These are phyloP conservation scores for Amaurobius ferox DNA, from an alignment of 2,888 invertebrate species.

Conservation along the genomic window DNA sequence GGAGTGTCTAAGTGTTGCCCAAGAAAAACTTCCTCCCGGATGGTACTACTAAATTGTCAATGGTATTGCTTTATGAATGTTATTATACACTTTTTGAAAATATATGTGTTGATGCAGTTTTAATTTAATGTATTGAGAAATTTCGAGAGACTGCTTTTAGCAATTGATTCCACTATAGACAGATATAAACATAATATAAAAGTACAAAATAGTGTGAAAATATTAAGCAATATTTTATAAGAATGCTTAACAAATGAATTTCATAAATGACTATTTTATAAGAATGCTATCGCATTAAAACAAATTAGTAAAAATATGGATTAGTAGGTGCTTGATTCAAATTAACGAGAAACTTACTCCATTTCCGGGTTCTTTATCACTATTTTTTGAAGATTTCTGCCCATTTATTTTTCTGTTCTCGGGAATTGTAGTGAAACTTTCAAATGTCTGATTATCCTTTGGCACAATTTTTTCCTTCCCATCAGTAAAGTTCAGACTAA, in stretches of 20 bases:
- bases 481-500: conserved; percentile 33
- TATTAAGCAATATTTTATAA: neutral
- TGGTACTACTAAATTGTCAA: too few relatives aligned
- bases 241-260: too few relatives aligned
- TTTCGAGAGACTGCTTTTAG: too few relatives aligned
- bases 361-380: conserved; percentile 28
- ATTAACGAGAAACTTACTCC: conserved; percentile 56
- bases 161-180: neutral
- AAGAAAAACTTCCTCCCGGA: too few relatives aligned
- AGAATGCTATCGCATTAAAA: neutral
- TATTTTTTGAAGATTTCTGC: neutral
- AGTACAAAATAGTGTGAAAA: neutral
- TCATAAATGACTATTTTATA: neutral
- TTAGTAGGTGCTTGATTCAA: too few relatives aligned
- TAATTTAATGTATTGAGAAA: too few relatives aligned
- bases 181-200: neutral
- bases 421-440: conserved; percentile 4
- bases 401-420: conserved; percentile 4
- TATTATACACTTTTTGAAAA: too few relatives aligned
- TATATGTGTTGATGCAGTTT: too few relatives aligned
- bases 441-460: conserved; percentile 29
- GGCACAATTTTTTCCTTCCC: conserved; percentile 45
- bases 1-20: too few relatives aligned
- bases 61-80: too few relatives aligned
- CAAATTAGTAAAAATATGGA: too few relatives aligned